These are phyloP conservation scores for Archips xylosteana DNA, from an alignment of 2,888 invertebrate genomes.

Conservation along the genomic window DNA sequence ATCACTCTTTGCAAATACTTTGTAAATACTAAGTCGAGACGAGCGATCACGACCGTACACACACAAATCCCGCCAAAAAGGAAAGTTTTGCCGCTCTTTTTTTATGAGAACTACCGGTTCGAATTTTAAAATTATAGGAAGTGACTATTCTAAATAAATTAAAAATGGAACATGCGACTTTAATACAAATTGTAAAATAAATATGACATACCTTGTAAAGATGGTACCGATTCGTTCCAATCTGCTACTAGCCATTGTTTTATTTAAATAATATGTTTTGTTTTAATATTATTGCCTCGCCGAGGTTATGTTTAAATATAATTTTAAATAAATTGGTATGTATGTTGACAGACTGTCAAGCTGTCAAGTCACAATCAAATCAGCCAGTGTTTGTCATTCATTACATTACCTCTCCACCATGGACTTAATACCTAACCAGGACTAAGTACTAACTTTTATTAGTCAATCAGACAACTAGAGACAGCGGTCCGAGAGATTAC, in stretches of 20 bases:
- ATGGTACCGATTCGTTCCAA: slow-evolving; percentile 91
- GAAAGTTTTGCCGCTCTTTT: slow-evolving; percentile 24
- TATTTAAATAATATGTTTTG: slow-evolving; percentile 11
- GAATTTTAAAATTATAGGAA: slow-evolving; percentile 37
- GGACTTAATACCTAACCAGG: too few relatives aligned
- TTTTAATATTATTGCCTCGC: background rate
- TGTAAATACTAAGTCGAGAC: too few relatives aligned
- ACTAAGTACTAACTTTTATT: too few relatives aligned
- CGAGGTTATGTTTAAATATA: slow-evolving; percentile 17
- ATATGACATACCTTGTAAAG: slow-evolving; percentile 85
- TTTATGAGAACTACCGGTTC: background rate
- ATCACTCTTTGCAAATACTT: background rate
- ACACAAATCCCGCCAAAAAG: slow-evolving; percentile 33
- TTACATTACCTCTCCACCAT: too few relatives aligned
- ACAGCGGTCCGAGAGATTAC: too few relatives aligned
- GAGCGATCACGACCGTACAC: too few relatives aligned
- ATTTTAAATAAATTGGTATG: slow-evolving; percentile 24
- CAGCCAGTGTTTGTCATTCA: too few relatives aligned
- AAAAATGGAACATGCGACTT: slow-evolving; percentile 11
- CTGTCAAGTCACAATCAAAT: background rate
- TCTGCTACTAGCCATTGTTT: slow-evolving; percentile 88
- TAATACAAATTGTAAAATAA: slow-evolving; percentile 31
- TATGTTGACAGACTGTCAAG: background rate
- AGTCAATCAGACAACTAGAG: too few relatives aligned
- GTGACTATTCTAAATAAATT: slow-evolving; percentile 17